Conservation (phyloP, 2,797 vertebrate species). For the Loris lydekkerianus region DNA sequence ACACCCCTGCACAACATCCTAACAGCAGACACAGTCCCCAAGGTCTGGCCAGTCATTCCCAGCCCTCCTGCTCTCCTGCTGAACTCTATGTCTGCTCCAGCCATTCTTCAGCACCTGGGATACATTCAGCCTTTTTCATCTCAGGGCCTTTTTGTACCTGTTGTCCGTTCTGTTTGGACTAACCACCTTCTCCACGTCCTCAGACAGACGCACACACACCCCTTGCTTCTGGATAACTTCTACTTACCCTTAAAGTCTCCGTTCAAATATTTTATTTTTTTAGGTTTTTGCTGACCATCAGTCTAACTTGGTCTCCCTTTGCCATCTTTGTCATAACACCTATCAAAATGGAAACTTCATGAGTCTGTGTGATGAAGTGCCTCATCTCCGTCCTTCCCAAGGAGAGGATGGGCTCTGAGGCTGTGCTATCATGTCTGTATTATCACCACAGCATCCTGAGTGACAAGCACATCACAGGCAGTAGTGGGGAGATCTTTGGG, state of each 20-base stretch:
- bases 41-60: background rate
- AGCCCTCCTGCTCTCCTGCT: background rate
- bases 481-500: background rate
- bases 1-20: background rate
- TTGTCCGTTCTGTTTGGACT: background rate
- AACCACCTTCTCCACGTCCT: background rate
- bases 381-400: background rate
- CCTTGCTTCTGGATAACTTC: background rate
- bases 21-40: background rate
- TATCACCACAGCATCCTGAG: fast-evolving
- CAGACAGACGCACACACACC: background rate
- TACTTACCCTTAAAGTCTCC: background rate
- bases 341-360: background rate
- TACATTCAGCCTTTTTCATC: background rate
- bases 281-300: background rate
- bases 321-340: too few relatives aligned
- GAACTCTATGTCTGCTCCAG: background rate
- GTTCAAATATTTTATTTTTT: background rate
- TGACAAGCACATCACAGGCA: fast-evolving
- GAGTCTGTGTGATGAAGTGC: background rate
- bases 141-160: background rate
- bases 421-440: background rate
- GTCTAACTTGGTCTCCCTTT: background rate
- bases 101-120: too few relatives aligned
- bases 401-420: background rate